Percentiles rank a stretch among this genome's conserved stretches.
Evolutionary conservation across 2,888 invertebrate species (phyloP).

Genomic region (Philhelius pedissequus): DNA sequence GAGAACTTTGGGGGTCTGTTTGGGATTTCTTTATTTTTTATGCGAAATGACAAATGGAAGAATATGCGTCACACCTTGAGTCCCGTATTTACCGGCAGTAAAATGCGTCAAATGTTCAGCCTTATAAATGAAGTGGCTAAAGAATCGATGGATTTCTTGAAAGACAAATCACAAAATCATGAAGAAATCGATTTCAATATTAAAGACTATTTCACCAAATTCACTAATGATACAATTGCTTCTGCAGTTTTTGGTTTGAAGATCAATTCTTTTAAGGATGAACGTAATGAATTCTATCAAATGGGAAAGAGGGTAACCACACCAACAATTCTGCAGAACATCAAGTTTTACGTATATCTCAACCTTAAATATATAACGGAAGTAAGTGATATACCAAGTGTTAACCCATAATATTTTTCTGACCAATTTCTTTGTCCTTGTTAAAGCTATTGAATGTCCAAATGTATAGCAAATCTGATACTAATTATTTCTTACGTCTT

Average conservation of each 20-base stretch:
- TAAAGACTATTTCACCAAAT: constrained; percentile 76
- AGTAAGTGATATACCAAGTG: not conserved
- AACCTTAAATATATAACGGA: constrained; percentile 66
- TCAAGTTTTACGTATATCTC: constrained; percentile 70
- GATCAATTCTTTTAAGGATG: constrained; percentile 80
- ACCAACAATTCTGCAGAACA: constrained; percentile 70
- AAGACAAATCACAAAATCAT: constrained; percentile 21
- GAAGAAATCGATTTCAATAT: constrained; percentile 74
- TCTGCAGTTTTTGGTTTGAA: constrained; percentile 79
- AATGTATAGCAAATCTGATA: constrained; percentile 74
- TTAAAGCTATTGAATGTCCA: constrained; percentile 69
- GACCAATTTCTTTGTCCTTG: not conserved
- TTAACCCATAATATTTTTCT: not conserved
- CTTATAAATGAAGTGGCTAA: constrained; percentile 72
- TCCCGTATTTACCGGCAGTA: constrained; percentile 79
- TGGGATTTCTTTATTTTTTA: constrained; percentile 78
- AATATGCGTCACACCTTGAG: constrained; percentile 78
- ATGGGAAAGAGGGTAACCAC: constrained; percentile 79
- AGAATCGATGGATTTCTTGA: constrained; percentile 69
- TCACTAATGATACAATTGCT: constrained; percentile 79
- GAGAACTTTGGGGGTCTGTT: constrained; percentile 79
- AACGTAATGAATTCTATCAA: constrained; percentile 80
- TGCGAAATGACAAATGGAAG: constrained; percentile 78
- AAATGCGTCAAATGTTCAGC: constrained; percentile 79
- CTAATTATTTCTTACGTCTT: constrained; percentile 77